Evolutionary conservation across 2,888 invertebrate genomes (phyloP), one percentile per base, ranked within the genome.

Genomic region (Antheraea assamensis): DNA sequence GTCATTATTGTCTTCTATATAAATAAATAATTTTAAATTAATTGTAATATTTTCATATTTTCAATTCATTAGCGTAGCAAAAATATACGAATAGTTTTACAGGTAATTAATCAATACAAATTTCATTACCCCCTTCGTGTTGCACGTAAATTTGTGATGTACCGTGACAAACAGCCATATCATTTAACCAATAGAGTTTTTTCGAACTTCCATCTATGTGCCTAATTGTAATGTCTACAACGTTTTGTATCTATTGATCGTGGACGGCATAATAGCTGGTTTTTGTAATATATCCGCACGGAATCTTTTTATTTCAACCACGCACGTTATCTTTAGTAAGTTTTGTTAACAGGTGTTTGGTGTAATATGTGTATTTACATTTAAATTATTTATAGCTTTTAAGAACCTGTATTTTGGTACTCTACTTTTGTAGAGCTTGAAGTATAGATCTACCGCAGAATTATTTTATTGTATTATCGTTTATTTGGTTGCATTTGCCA

Each of bases 161-260:
- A 68, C 68, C 68, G 68, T 68, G 68, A 8, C 68, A 68, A 68
- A 68, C 70, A 35, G 71, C 77, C 71, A 76, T 61, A 77, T 73
- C 75, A 81, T 75, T 79, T 80, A 58, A 64, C 61, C 61, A 76
- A 77, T 77, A 75, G 76, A 76, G 80, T 75, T 78, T 77, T 78
- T 76, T 58, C 64, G 74, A 71, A 35, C 66, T 27, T 61, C 61
- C 27, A 21, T 61, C 55, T 70, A 73, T 47, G 76, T 77, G 73
- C 77, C 72, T 81, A 85, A 86, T 86, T 73, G 80, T 81, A 79
- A 78, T 86, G 85, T 87, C 87, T 85, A 82, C 77, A 81, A 73
- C 77, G 81, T 85, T 89, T 85, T 85, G 73, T 73, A 70, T 71
- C 77, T 79, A 82, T 74, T 71, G 27, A 71, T 55, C 73, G 73